Conservation (phyloP, 2,888 invertebrate species). For the Rugalucina vietnamica region DNA sequence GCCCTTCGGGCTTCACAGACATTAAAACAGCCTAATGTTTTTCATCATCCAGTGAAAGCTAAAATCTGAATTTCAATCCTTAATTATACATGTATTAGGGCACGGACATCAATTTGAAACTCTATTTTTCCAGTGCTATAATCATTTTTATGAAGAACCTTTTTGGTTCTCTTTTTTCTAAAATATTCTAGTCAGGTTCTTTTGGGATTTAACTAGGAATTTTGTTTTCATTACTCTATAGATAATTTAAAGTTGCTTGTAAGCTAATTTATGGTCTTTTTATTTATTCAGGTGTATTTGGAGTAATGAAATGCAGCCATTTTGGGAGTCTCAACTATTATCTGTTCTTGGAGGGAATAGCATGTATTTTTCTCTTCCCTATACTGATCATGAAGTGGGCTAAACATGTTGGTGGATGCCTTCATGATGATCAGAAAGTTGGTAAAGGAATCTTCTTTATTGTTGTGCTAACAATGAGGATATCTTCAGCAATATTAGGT, state of each 20-base stretch:
- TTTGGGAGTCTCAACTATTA: slow-evolving; percentile 32
- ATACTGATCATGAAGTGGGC: slow-evolving; percentile 66
- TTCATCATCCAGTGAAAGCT: too few species aligned
- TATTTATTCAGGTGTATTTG: slow-evolving; percentile 22
- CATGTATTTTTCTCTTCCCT: slow-evolving; percentile 69
- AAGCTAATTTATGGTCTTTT: too few species aligned
- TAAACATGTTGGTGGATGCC: slow-evolving; percentile 62
- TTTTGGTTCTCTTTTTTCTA: too few species aligned
- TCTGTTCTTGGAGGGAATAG: slow-evolving; percentile 57
- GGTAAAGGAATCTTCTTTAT: slow-evolving; percentile 44
- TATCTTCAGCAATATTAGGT: slow-evolving; percentile 31
- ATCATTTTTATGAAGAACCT: too few species aligned
- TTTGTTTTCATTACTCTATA: neutral
- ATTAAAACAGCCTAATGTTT: too few species aligned
- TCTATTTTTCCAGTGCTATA: too few species aligned
- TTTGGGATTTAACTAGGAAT: neutral
- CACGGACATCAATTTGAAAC: too few species aligned
- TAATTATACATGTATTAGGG: too few species aligned
- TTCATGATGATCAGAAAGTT: slow-evolving; percentile 40
- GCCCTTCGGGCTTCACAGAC: too few species aligned
- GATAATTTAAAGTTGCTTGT: neutral
- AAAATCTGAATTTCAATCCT: too few species aligned
- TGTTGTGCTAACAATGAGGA: slow-evolving; percentile 43
- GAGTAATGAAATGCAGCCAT: neutral
- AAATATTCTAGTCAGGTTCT: neutral